Base-by-base conservation (phyloP, 30 jellyfish, hydroid and myxozoan genomes). In the Turritopsis dohrnii region DNA sequence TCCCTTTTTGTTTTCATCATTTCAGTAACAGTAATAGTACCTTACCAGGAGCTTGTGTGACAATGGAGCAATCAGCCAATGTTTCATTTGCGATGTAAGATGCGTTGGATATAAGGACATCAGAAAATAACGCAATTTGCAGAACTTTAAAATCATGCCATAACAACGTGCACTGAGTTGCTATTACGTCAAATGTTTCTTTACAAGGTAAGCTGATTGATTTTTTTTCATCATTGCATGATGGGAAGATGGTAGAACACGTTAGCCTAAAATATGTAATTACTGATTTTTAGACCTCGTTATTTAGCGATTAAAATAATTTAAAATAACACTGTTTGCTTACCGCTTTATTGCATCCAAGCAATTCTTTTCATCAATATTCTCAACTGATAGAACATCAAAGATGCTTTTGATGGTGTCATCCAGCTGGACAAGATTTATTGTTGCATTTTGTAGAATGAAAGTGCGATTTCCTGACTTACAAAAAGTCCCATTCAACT, bases 151-250 rank as follows among this genome's bases (percentile, higher is more conserved):
- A 74, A 23, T 16, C 72, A 29, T 41, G 53, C 83, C 83, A 74
- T 23, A 8, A 7, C 31, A 16, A 16, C 9, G 60, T 17, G 60
- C 83, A 24, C 24, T 41, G 24, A 0, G 28, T 16, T 7, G 13
- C 23, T 21, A 74, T 41, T 7, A 7, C 17, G 83, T 27, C 7
- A 29, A 27, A 74, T 7, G 60, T 30, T 74, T 74, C 83, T 74
- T 74, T 27, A 29, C 83, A 74, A 24, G 83, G 83, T 74, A 74
- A 74, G 9, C 53, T 21, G 60, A 19, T 74, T 27, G 30, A 69
- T 16, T 22, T 21, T 13, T 9, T 0, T 1, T 27, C 26, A 16
- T 21, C 1, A 74, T 74, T 23, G 83, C 83, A 74, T 74, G 83
- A 74, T 74, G 83, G 83, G n/a, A 74, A 74, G 65, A 23, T 29